phyloP scores from a whole-genome alignment of 2,888 invertebrate species.

The Orthonevra nobilis region DNA sequence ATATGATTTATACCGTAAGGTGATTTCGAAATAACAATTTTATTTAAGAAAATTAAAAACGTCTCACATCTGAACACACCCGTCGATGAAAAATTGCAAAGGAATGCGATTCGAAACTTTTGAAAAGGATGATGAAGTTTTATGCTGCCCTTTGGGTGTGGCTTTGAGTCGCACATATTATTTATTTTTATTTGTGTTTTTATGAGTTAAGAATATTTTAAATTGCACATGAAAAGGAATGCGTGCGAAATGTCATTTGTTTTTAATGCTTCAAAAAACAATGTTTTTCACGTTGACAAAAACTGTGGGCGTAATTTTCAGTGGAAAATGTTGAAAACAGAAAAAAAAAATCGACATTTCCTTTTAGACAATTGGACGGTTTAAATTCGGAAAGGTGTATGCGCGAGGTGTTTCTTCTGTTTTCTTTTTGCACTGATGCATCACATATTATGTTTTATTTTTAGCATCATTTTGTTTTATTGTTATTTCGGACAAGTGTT shows the following conservation, averaged over 20 bases:
- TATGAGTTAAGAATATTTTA: slow-evolving; percentile 39
- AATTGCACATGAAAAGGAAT: slow-evolving; percentile 63
- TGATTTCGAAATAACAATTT: not conserved
- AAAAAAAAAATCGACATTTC: not conserved
- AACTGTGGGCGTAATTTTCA: slow-evolving; percentile 15
- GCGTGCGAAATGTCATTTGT: slow-evolving; percentile 67
- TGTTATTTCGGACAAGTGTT: too few relatives aligned
- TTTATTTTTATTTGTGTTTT: slow-evolving; percentile 7
- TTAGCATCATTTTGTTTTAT: slow-evolving; percentile 1
- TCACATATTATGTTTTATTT: slow-evolving; percentile 28
- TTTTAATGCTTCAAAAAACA: slow-evolving; percentile 56
- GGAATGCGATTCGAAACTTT: slow-evolving; percentile 23
- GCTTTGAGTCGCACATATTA: too few relatives aligned
- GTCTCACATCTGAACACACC: slow-evolving; percentile 16
- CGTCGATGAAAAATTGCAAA: slow-evolving; percentile 47
- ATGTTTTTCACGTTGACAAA: slow-evolving; percentile 47
- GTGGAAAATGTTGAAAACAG: not conserved
- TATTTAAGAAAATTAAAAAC: not conserved
- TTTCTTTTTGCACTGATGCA: slow-evolving; percentile 32
- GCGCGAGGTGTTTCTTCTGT: not conserved
- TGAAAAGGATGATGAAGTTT: too few relatives aligned
- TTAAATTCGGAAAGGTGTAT: not conserved
- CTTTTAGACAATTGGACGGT: slow-evolving; percentile 6
- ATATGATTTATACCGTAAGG: not conserved
- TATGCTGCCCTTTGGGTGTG: too few relatives aligned